Base-by-base conservation (phyloP, 2,113 vertebrate species). In the Melanocharis versteri region DNA sequence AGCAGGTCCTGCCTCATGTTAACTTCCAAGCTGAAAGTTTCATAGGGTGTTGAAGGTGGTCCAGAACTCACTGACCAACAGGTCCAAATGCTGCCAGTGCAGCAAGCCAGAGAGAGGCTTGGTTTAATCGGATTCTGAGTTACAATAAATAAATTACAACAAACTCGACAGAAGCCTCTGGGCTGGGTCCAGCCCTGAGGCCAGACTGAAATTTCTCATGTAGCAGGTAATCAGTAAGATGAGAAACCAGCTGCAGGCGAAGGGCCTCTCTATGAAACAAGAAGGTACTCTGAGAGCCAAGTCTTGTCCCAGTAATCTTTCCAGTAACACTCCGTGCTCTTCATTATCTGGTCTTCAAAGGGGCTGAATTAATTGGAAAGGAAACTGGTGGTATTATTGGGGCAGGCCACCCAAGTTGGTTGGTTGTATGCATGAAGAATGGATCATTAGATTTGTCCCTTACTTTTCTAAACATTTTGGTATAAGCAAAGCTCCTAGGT, bases 171-270 rank as follows among this genome's bases (percentile, higher is more conserved):
- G 96, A 96, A 96, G 79, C 60, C 76, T 93, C 90, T 92, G 93
- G 92, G 93, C 60, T 2, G 22, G n/a, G 64, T 96, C 93, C 95
- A 97, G 82, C 75, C 68, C 60, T 93, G 85, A 95, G 89, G 72
- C 90, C 88, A 90, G 90, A 94, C 85, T 94, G 94, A 96, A 96
- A 93, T 96, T 96, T 97, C 85, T 96, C 96, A 95, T 96, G 76
- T 96, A 94, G 88, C 94, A 96, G 94, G 90, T 96, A 96, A 97
- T 97, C 94, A 96, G 96, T 96, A 96, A 96, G 88, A 96, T 89
- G 96, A 95, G 95, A 96, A 95, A 83, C 30, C 79, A 92, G 83
- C 85, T 95, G 83, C 71, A 94, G 77, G 51, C 42, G 44, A 93
- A 97, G 53, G 90, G 92, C 93, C 85, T 94, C 84, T 89, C 92